Conservation (phyloP, 2,113 vertebrate genomes). For the Odocoileus virginianus region DNA sequence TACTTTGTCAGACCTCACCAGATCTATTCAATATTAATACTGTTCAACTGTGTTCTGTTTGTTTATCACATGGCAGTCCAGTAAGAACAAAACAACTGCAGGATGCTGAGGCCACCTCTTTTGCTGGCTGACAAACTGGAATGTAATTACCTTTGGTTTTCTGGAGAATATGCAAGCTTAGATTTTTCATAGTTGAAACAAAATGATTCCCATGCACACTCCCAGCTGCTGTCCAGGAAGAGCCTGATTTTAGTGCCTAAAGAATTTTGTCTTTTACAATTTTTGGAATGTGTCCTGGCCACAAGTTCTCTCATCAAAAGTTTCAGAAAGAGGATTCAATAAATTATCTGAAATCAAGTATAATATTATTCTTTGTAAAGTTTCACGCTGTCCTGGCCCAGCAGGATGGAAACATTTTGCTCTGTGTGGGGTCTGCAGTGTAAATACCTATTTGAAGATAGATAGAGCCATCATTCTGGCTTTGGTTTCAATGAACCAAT, state of each 20-base stretch:
- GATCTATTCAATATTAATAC: slow-evolving; percentile 57
- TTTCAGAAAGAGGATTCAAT: slow-evolving; percentile 91
- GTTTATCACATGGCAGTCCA: slow-evolving; percentile 43
- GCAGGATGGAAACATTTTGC: slow-evolving; percentile 88
- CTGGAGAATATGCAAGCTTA: slow-evolving; percentile 65
- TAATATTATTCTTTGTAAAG: slow-evolving; percentile 89
- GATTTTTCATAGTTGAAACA: slow-evolving; percentile 78
- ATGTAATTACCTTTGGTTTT: slow-evolving; percentile 72
- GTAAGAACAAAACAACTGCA: background rate
- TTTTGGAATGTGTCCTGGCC: slow-evolving; percentile 84
- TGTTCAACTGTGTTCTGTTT: slow-evolving; percentile 19
- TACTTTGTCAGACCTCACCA: slow-evolving; percentile 43
- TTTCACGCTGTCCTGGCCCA: slow-evolving; percentile 82
- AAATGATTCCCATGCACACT: slow-evolving; percentile 75
- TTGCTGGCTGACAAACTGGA: slow-evolving; percentile 68
- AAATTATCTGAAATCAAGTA: slow-evolving; percentile 96
- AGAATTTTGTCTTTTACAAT: slow-evolving; percentile 81
- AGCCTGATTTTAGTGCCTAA: slow-evolving; percentile 74
- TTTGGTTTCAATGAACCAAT: slow-evolving; percentile 93
- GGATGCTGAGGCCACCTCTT: slow-evolving; percentile 67
- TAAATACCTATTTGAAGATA: slow-evolving; percentile 94
- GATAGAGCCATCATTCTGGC: slow-evolving; percentile 91
- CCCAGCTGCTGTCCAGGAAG: slow-evolving; percentile 78
- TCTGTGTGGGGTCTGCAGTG: slow-evolving; percentile 96
- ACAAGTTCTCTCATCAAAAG: slow-evolving; percentile 87